Base-by-base conservation (phyloP, 2,113 vertebrate species). In the Antidorcas marsupialis region DNA sequence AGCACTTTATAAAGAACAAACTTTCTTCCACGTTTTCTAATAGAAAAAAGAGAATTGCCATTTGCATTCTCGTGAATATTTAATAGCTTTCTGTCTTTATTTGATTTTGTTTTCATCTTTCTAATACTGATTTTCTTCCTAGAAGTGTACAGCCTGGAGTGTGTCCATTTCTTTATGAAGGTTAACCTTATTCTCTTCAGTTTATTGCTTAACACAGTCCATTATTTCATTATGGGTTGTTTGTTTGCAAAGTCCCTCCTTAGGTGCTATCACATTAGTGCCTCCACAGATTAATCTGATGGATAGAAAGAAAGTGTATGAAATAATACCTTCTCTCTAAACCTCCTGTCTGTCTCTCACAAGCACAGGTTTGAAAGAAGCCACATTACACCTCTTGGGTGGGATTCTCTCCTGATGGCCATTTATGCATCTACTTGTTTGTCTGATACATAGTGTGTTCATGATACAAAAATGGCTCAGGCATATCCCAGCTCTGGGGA, bases 71-170 rank as follows among this genome's bases (percentile, higher is more conserved):
- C 3, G 13, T 95, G 96, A 92, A 84, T 91, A 85, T 90, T 50
- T 50, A 83, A 89, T 87, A 33, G 47, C 93, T 97, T 98, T 97
- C 97, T 95, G 95, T 97, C 95, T 97, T 96, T 93, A 98, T 98
- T 98, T 97, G 71, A 87, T 97, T 95, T 98, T 96, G 89, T 97
- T 98, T 98, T 97, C 93, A 62, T 97, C 95, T 97, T 98, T 89
- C 98, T 62, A 43, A 71, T 89, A 92, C 88, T 97, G 86, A 76
- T 97, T 98, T 98, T 94, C 78, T 97, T 96, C 90, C 94, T 98
- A 83, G 94, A 96, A 98, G 97, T 98, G 93, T 62, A 85, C 55
- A 9, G 5, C 8, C 45, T 95, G 81, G 43, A 59, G 85, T 91
- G 88, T 98, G 43, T 97, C 96, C 87, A 1, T 53, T 88, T 94